Conservation (phyloP, 2,113 vertebrate species). For the Saguinus imperator region DNA sequence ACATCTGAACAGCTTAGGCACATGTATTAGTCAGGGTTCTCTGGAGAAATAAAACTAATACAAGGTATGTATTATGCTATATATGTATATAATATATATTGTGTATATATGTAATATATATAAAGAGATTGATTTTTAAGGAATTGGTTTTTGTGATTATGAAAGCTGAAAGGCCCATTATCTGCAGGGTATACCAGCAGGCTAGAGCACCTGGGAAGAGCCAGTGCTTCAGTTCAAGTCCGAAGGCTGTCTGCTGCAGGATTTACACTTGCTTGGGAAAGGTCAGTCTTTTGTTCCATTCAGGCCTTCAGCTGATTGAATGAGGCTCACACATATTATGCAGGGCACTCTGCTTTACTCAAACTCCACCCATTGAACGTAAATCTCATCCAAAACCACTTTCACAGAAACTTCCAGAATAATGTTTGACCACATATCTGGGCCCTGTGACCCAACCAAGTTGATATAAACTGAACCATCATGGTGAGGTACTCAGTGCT, state of each 20-base stretch:
- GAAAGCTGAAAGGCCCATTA: neutral
- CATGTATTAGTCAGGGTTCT: neutral
- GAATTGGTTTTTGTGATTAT: neutral
- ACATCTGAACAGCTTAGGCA: neutral
- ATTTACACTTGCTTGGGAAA: neutral
- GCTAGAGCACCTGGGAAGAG: neutral
- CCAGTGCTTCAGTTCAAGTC: neutral
- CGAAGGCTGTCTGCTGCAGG: neutral
- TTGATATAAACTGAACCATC: neutral
- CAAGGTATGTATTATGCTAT: no score
- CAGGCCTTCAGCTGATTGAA: neutral
- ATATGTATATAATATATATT: neutral
- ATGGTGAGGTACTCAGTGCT: neutral
- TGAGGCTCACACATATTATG: neutral
- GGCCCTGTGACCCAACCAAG: neutral
- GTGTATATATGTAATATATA: rapidly evolving
- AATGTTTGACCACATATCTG: neutral
- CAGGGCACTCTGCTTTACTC: neutral
- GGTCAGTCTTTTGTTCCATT: neutral
- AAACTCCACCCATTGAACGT: neutral
- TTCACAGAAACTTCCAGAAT: neutral
- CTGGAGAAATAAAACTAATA: neutral
- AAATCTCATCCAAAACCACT: neutral
- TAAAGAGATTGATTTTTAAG: neutral
- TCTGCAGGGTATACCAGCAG: neutral